Percentiles rank a stretch among this genome's conserved stretches.
Evolutionary conservation across 2,888 invertebrate genomes (phyloP).

Genomic region (Yponomeuta malinellus): DNA sequence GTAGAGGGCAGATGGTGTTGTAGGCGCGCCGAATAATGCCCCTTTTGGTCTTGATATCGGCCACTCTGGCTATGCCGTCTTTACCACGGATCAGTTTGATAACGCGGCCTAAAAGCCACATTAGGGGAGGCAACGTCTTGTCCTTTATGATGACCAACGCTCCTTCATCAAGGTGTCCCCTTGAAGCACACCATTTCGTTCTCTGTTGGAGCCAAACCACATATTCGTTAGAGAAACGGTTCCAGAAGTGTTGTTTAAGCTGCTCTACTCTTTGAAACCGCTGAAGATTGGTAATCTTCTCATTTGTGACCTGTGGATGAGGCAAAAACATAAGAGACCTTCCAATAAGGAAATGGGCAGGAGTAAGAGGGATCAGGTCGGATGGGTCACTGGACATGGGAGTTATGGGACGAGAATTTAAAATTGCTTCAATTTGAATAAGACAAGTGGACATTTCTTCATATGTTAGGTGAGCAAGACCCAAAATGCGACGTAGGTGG

Average conservation of each 20-base stretch:
- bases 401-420: background rate
- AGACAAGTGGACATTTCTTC: no score
- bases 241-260: constrained; percentile 11
- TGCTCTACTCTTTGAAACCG: constrained; percentile 6
- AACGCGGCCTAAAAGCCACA: constrained; percentile 22
- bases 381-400: constrained; percentile 15
- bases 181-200: background rate
- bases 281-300: constrained; percentile 3
- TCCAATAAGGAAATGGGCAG: constrained; percentile 15
- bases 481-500: no score
- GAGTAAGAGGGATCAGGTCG: constrained; percentile 14
- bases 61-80: constrained; percentile 20
- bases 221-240: constrained; percentile 13
- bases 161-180: constrained; percentile 17
- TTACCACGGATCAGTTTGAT: constrained; percentile 14
- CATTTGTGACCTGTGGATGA: constrained; percentile 7
- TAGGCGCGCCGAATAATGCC: constrained; percentile 18
- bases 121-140: constrained; percentile 19
- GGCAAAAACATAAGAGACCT: constrained; percentile 12
- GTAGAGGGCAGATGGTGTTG: constrained; percentile 8
- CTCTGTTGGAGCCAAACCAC: constrained; percentile 16
- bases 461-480: no score
- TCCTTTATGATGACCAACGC: constrained; percentile 22
- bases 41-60: background rate
- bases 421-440: no score